Conservation (phyloP, 2,888 invertebrate species). For the Anthrax anthrax region DNA sequence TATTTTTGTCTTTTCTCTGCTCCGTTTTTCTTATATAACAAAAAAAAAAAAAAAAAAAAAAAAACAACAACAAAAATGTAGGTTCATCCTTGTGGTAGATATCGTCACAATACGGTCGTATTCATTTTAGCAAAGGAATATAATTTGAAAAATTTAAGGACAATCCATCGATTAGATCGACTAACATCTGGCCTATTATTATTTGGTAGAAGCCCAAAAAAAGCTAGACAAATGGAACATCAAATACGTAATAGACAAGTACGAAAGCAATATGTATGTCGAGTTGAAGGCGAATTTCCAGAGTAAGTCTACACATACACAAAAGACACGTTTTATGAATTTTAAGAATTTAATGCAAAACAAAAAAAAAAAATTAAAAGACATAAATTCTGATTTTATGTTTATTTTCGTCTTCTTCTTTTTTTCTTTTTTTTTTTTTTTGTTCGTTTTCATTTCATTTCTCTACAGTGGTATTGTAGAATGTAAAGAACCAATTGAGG, state of each 20-base stretch:
- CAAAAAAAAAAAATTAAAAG: neutral
- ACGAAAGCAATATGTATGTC: slow-evolving; percentile 88
- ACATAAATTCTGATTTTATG: neutral
- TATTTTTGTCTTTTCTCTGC: too few relatives aligned
- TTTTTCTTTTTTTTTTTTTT: neutral
- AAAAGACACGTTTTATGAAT: too few relatives aligned
- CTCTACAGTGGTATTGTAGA: slow-evolving; percentile 56
- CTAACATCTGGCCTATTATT: slow-evolving; percentile 85
- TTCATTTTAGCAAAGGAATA: slow-evolving; percentile 94
- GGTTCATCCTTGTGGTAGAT: slow-evolving; percentile 97
- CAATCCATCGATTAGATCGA: slow-evolving; percentile 90
- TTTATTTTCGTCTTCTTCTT: neutral
- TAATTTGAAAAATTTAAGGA: slow-evolving; percentile 82
- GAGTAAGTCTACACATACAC: too few relatives aligned
- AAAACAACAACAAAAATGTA: too few relatives aligned
- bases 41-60: too few relatives aligned
- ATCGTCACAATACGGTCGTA: slow-evolving; percentile 92
- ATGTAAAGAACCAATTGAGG: slow-evolving; percentile 82
- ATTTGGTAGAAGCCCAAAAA: slow-evolving; percentile 85
- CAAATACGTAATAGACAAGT: slow-evolving; percentile 86
- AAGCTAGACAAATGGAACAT: slow-evolving; percentile 88
- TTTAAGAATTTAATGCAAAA: too few relatives aligned
- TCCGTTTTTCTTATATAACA: too few relatives aligned
- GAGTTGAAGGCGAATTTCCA: slow-evolving; percentile 88
- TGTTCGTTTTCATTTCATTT: neutral